Percentiles rank a stretch among this genome's conserved stretches.
Conservation (phyloP, 1,140 invertebrate genomes). For the Trissolcus basalis region DNA sequence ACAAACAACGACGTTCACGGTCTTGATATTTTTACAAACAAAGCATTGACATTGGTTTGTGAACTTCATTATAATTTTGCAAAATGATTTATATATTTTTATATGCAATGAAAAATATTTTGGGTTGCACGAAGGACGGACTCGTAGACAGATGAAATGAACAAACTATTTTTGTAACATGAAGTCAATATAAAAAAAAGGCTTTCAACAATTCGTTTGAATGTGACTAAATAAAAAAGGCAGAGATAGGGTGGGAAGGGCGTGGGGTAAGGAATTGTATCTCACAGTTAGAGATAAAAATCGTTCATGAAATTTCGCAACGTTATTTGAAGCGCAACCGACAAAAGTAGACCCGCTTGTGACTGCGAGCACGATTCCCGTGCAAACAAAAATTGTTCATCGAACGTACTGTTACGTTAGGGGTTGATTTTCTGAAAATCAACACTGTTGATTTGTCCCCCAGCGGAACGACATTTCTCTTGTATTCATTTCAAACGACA, state of each 20-base stretch:
- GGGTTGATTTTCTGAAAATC: conserved; percentile 10
- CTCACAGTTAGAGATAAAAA: no score
- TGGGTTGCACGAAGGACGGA: no score
- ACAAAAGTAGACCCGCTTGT: neutral
- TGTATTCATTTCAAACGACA: conserved; percentile 19
- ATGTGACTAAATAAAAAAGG: no score
- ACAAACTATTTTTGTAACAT: no score
- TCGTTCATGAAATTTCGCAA: no score
- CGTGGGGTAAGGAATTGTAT: no score
- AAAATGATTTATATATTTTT: conserved; percentile 25
- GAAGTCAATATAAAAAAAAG: no score
- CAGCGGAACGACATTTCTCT: conserved; percentile 3
- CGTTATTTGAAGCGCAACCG: neutral
- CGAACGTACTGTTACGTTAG: neutral
- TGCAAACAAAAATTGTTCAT: neutral
- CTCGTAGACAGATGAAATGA: no score
- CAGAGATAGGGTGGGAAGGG: no score
- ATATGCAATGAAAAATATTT: neutral
- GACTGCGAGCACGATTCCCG: conserved; percentile 8
- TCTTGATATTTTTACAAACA: neutral
- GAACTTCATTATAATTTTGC: conserved; percentile 5
- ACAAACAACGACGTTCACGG: neutral
- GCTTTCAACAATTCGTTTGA: no score
- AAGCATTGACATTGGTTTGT: neutral
- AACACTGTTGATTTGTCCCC: neutral